Evolutionary conservation across 2,113 vertebrate species (phyloP).

Genomic region (Aegithalos caudatus): DNA sequence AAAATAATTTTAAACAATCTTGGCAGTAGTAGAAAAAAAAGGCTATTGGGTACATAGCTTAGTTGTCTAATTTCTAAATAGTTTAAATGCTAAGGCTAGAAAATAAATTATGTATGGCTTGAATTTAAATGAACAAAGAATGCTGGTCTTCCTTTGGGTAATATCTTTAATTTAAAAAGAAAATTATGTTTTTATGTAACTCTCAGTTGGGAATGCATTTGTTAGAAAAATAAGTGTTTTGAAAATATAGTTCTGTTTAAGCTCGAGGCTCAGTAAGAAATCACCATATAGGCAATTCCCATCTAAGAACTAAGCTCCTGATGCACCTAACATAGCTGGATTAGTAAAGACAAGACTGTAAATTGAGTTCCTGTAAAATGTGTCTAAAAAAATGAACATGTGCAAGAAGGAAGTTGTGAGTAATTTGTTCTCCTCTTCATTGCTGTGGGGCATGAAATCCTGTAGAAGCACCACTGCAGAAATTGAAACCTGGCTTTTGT

Average conservation of each 20-base stretch:
- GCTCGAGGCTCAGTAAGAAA: background rate
- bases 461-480: fast-evolving
- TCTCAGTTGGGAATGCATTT: conserved; percentile 6
- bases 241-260: background rate
- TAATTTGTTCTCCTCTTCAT: background rate
- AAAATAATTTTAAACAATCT: conserved; percentile 53
- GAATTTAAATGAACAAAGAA: conserved; percentile 52
- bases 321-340: background rate
- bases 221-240: background rate
- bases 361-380: background rate
- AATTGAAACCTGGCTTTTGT: background rate
- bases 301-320: background rate
- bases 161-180: conserved; percentile 63
- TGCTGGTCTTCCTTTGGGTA: conserved; percentile 50
- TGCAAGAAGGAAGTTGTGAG: background rate
- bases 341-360: background rate
- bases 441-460: background rate
- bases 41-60: conserved; percentile 19
- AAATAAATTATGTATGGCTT: conserved; percentile 54
- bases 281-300: background rate
- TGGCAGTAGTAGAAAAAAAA: conserved; percentile 3
- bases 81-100: conserved; percentile 52
- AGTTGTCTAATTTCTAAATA: conserved; percentile 60
- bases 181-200: conserved; percentile 3
- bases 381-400: background rate